These are phyloP conservation scores for Eupithecia subfuscata DNA, from an alignment of 2,888 invertebrate species.

Conservation along the genomic window DNA sequence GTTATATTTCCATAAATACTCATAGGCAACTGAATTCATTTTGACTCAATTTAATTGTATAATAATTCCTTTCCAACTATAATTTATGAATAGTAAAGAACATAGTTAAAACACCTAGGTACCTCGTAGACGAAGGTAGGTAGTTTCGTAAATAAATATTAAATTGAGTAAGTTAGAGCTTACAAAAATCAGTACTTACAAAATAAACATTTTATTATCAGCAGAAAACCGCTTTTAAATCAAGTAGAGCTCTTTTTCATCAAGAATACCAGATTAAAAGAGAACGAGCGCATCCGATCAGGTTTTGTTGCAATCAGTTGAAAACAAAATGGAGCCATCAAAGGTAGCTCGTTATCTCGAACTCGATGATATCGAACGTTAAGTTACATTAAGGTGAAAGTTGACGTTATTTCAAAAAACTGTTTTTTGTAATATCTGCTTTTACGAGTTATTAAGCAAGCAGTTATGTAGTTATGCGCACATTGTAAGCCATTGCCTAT, in stretches of 20 bases:
- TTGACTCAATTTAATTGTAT: background rate
- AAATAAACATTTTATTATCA: background rate
- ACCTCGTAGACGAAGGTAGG: no score
- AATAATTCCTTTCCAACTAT: background rate
- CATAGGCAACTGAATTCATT: background rate
- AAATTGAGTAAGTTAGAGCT: background rate
- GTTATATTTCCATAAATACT: background rate
- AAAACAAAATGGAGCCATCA: background rate
- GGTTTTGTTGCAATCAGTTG: conserved; percentile 1
- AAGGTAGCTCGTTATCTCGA: conserved; percentile 6
- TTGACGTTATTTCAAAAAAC: no score
- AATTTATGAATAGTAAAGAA: background rate
- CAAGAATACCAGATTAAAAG: background rate
- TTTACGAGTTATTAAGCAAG: no score
- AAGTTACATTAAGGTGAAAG: background rate
- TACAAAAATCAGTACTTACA: background rate
- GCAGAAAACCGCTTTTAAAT: background rate
- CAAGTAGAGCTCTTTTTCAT: background rate
- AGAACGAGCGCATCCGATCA: background rate
- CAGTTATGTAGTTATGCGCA: no score
- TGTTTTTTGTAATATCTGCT: no score
- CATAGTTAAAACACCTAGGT: no score
- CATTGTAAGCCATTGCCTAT: no score
- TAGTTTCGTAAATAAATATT: no score
- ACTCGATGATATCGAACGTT: background rate